A percentile compares a stretch with the other conserved stretches of the same genome.
Conservation (phyloP, 2,797 vertebrate species). For the Syngnathus acus region DNA sequence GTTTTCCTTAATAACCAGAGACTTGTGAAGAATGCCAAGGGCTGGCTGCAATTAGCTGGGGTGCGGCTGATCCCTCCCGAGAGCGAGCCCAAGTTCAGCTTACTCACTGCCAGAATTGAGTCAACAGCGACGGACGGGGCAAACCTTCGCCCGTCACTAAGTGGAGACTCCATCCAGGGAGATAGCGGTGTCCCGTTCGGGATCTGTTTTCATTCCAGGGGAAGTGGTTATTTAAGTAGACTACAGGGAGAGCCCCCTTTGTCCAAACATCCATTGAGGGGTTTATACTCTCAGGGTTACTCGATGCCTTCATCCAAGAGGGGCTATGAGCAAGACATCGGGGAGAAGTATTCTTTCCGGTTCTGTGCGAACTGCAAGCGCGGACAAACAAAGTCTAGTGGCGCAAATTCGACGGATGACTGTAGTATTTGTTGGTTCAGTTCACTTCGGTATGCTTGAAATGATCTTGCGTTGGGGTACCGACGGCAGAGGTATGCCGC, state of each 20-base stretch:
- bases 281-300: constrained; percentile 44
- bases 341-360: background rate
- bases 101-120: constrained; percentile 65
- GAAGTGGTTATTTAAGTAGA: constrained; percentile 66
- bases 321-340: constrained; percentile 18
- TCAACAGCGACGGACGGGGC: constrained; percentile 53
- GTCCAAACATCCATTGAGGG: constrained; percentile 48
- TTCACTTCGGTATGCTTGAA: background rate
- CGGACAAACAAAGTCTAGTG: background rate
- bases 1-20: constrained; percentile 64
- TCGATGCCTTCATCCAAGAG: constrained; percentile 43
- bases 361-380: constrained; percentile 27
- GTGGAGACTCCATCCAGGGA: constrained; percentile 35
- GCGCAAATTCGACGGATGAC: background rate
- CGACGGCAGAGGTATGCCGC: background rate
- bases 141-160: constrained; percentile 47
- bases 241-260: constrained; percentile 46
- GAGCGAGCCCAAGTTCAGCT: constrained; percentile 59
- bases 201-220: constrained; percentile 64
- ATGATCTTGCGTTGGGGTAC: background rate
- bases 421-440: background rate
- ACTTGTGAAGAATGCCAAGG: constrained; percentile 62
- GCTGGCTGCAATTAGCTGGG: constrained; percentile 65
- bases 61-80: constrained; percentile 53
- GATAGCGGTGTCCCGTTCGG: constrained; percentile 50